Evolutionary conservation across 2,113 vertebrate species (phyloP), one percentile per base, ranked within the genome.

Genomic region (Spermophilus dauricus): DNA sequence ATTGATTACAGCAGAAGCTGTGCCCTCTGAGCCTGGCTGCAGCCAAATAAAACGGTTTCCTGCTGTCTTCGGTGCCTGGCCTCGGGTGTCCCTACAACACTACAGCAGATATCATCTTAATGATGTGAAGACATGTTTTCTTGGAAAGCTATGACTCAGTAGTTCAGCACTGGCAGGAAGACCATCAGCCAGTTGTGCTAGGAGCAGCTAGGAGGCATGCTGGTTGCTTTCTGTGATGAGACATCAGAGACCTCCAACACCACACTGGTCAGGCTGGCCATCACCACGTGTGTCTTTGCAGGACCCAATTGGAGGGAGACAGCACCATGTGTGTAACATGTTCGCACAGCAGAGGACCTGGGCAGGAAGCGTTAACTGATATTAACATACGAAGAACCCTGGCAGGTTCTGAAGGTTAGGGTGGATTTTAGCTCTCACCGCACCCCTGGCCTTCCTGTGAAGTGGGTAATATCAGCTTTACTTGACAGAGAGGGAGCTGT

Each of bases 201-300:
- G 0, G 6, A 18, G 18, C 42, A 28, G 58, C 16, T 22, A 5
- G 5, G 39, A 0, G 5, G 8, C 1, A 2, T 1, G 51, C 14
- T 13, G 63, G 48, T 58, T 20, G 80, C 37, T 8, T 4, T 18
- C 37, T 20, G 13, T 4, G 56, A 30, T 22, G 9, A 45, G 4
- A 67, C 4, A 2, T 17, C 2, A 5, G 58, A 30, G 61, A 34
- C 48, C n/a, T 39, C 3, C 63, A 20, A 48, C 5, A 30, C 18
- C 1, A 1, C 32, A 18, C 8, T 26, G 48, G 4, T 4, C 26
- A 17, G 26, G 11, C 22, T 0, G 34, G 28, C 20, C 45, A 16
- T 16, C 4, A 1, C 32, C 61, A 63, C 51, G 11, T 34, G 8
- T 1, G 14, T 12, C 39, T 39, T 67, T 10, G 18, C 13, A 75